Evolutionary conservation across 1,140 invertebrate genomes (phyloP).

Genomic region (Eriosoma lanigerum): DNA sequence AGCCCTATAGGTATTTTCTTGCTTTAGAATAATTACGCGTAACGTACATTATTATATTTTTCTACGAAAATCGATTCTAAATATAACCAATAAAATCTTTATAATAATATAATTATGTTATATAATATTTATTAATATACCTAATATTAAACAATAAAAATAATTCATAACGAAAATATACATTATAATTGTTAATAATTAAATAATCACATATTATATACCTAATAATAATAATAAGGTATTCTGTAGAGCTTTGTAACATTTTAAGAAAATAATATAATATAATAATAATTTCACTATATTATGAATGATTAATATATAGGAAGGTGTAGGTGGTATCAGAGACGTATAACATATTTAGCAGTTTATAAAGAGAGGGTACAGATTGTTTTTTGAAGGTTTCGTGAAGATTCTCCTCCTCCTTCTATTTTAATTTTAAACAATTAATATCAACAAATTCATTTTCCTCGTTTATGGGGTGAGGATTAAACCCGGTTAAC

Average conservation of each 20-base stretch:
- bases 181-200: constrained; percentile 11
- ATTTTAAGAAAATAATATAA: constrained; percentile 14
- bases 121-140: too few species aligned
- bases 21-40: constrained; percentile 42
- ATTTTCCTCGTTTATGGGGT: too few species aligned
- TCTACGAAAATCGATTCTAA: constrained; percentile 48
- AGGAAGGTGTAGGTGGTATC: too few species aligned
- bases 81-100: constrained; percentile 38
- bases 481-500: too few species aligned
- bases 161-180: too few species aligned
- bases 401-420: too few species aligned
- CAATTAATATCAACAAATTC: too few species aligned
- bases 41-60: constrained; percentile 47
- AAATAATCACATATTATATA: constrained; percentile 5
- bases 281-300: constrained; percentile 1
- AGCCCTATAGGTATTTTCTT: constrained; percentile 45
- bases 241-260: constrained; percentile 33
- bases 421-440: too few species aligned
- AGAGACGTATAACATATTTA: too few species aligned
- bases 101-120: too few species aligned
- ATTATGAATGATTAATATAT: neutral
- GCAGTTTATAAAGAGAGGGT: too few species aligned
- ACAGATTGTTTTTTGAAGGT: too few species aligned
- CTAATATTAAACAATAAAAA: neutral
- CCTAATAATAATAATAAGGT: constrained; percentile 8